Conservation (phyloP, 2,797 vertebrate genomes). For the Phoxinus dragarum region DNA sequence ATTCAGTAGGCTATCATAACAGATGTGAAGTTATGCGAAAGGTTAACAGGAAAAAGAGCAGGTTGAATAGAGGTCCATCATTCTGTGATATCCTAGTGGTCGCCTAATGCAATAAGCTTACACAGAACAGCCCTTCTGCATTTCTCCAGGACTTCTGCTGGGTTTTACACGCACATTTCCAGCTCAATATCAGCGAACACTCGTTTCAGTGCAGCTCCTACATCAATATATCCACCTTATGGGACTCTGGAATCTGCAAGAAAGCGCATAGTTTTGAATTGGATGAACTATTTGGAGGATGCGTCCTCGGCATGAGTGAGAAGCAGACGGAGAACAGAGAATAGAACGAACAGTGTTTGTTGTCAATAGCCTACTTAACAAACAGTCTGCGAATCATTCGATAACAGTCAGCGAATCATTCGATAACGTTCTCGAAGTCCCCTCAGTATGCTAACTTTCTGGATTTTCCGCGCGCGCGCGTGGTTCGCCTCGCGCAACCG, state of each 20-base stretch:
- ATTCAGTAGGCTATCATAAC: neutral
- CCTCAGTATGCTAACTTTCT: neutral
- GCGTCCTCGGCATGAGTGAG: constrained; percentile 16
- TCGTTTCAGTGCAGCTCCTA: neutral
- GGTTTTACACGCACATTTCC: constrained; percentile 55
- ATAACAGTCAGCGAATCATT: neutral
- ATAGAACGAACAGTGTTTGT: constrained; percentile 19
- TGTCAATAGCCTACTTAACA: neutral
- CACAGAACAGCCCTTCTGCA: constrained; percentile 60
- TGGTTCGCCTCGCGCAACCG: neutral
- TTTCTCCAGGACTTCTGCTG: constrained; percentile 49
- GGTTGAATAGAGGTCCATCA: constrained; percentile 37
- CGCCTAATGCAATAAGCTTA: constrained; percentile 71
- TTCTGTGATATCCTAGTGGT: constrained; percentile 70
- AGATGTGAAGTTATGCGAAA: constrained; percentile 30
- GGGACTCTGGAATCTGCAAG: constrained; percentile 17
- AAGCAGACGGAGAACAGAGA: constrained; percentile 22
- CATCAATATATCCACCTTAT: neutral
- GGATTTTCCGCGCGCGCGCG: neutral
- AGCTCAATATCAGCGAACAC: neutral
- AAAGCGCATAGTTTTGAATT: neutral
- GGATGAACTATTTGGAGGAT: constrained; percentile 20
- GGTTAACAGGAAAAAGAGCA: constrained; percentile 15
- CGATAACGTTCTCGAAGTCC: neutral
- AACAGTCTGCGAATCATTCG: neutral